Evolutionary conservation across 2,113 vertebrate genomes (phyloP).

Genomic region (Ranitomeya variabilis): DNA sequence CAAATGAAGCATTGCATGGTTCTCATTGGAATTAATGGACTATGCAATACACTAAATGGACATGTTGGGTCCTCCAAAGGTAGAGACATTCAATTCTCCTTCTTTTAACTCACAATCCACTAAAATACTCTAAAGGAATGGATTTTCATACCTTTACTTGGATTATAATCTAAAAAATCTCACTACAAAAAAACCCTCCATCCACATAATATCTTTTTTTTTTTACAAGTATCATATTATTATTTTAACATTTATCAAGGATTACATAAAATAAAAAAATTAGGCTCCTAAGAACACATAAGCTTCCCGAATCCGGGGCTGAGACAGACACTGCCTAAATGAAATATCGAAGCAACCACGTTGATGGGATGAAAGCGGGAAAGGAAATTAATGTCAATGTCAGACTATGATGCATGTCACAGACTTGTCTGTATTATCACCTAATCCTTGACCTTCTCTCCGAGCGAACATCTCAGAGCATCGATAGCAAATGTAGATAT

Average conservation of each 20-base stretch:
- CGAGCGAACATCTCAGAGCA: conserved; percentile 19
- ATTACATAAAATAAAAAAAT: background rate
- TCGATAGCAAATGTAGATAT: conserved; percentile 30
- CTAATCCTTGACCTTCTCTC: conserved; percentile 47
- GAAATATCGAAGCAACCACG: background rate
- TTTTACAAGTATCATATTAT: background rate
- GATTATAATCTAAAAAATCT: background rate
- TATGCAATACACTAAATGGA: background rate
- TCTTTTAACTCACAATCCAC: background rate
- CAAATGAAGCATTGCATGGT: background rate
- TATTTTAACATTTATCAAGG: background rate
- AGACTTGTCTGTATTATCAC: conserved; percentile 49
- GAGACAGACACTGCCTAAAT: background rate
- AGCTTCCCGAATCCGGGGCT: background rate
- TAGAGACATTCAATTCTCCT: background rate
- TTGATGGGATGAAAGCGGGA: background rate
- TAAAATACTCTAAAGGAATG: background rate
- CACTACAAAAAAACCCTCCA: background rate
- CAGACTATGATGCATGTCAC: conserved; percentile 32
- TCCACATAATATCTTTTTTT: background rate
- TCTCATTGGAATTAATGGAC: background rate
- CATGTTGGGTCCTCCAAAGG: background rate
- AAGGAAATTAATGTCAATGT: conserved; percentile 37
- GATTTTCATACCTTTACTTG: background rate
- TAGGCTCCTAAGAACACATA: background rate